Base-by-base conservation (phyloP, 2,113 vertebrate species). In the Larimichthys crocea region DNA sequence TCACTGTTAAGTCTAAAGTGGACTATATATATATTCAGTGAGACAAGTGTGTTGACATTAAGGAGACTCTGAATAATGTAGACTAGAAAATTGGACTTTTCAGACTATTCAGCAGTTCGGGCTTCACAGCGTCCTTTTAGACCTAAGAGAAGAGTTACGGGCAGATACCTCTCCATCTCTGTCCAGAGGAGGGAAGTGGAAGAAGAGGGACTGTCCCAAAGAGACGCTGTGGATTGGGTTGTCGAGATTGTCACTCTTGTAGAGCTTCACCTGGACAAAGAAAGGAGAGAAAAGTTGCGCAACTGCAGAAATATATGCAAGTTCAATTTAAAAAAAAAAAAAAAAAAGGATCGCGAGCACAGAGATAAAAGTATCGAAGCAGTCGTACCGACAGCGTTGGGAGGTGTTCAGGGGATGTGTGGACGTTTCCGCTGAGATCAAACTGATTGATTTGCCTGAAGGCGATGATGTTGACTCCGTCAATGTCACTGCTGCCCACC, bases 401-500 rank as follows among this genome's bases (percentile, higher is more conserved):
- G 31, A 99, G 97, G 80, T 97, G 96, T 73, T 99, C 98, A 0
- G 97, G 95, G 49, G 96, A 95, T 1, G 97, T 98, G 88, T 98
- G 94, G 86, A 99, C 96, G 24, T 99, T 99, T 79, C 98, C 98
- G 70, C 97, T 99, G 48, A 99, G 93, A 87, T 99, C 98, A 84
- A 99, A 99, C 1, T 98, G 97, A 93, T 97, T 99, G 84, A 99
- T 99, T 93, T 99, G 98, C 82, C 98, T 96, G 92, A 99, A 99
- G 0, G 97, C 97, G 48, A 99, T 97, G 81, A 99, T 99, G 92
- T 98, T 99, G 68, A 99, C 90, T 0, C 97, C 96, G 65, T 96
- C 97, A 9, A 99, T 96, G 94, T 99, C 98, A 20, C 84, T 96
- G 82, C 93, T 96, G 69, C 96, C 97, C 31, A 99, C 97, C 98